Percentiles rank a stretch among this genome's conserved stretches.
Evolutionary conservation across 2,113 vertebrate species (phyloP).

Genomic region (Oreotrochilus melanogaster): DNA sequence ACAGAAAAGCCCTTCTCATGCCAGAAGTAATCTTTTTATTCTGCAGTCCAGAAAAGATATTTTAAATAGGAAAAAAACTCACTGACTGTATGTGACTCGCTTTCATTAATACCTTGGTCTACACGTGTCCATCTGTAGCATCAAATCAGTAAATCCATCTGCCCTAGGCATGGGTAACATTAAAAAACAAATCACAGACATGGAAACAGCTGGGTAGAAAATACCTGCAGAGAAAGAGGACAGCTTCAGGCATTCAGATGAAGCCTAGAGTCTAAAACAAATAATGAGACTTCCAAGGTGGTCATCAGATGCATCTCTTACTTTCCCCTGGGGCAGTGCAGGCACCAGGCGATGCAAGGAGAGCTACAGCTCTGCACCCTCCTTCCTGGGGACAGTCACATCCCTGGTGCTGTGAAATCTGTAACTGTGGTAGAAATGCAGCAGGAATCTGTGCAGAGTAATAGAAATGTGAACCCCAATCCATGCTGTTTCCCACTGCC

Average conservation of each 20-base stretch:
- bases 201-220: not conserved
- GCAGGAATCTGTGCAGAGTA: not conserved
- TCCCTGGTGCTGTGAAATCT: not conserved
- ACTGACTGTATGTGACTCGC: not conserved
- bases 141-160: not conserved
- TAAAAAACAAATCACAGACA: not conserved
- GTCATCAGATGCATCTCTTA: not conserved
- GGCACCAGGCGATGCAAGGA: not conserved
- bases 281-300: not conserved
- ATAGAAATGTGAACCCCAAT: not conserved
- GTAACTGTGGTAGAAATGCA: fast-evolving
- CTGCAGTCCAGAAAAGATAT: not conserved
- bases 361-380: not conserved
- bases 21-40: not conserved
- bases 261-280: not conserved
- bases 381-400: not conserved
- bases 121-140: not conserved
- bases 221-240: not conserved
- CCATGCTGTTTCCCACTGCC: not conserved
- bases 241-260: not conserved
- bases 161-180: not conserved
- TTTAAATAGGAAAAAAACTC: not conserved
- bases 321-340: not conserved
- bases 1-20: not conserved
- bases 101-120: not conserved